These are phyloP conservation scores for Cerceris ruficornis DNA, from an alignment of 2,888 invertebrate species.

Conservation along the genomic window DNA sequence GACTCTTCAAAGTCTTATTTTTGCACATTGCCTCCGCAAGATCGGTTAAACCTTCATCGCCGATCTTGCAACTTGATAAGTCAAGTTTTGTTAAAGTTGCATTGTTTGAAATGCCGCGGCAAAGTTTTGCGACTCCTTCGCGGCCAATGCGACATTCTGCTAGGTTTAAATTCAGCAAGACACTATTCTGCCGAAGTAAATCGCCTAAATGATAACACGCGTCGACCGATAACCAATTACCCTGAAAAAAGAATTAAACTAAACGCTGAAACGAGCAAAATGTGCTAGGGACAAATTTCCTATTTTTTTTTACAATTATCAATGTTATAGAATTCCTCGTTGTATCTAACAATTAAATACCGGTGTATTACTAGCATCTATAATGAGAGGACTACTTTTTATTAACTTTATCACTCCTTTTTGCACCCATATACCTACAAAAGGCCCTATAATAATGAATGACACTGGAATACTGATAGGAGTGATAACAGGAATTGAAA, in stretches of 20 bases:
- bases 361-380: too few species aligned
- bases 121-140: slow-evolving; percentile 78
- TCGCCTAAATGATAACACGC: slow-evolving; percentile 78
- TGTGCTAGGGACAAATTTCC: too few species aligned
- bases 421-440: too few species aligned
- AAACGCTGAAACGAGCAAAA: not conserved
- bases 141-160: slow-evolving; percentile 81
- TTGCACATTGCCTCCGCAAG: slow-evolving; percentile 76
- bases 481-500: too few species aligned
- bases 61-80: slow-evolving; percentile 81
- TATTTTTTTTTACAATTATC: too few species aligned
- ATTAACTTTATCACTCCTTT: too few species aligned
- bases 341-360: too few species aligned
- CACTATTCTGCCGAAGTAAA: slow-evolving; percentile 78
- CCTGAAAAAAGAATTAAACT: slow-evolving; percentile 69
- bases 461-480: too few species aligned
- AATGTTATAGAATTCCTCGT: too few species aligned
- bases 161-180: slow-evolving; percentile 77
- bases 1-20: slow-evolving; percentile 75
- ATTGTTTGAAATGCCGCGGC: slow-evolving; percentile 76
- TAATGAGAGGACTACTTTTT: too few species aligned
- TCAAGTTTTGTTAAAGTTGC: slow-evolving; percentile 77
- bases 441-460: too few species aligned
- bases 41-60: slow-evolving; percentile 79
- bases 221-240: slow-evolving; percentile 80